Evolutionary conservation across 2,888 invertebrate genomes (phyloP).

Genomic region (Macrosoma leucophasiata): DNA sequence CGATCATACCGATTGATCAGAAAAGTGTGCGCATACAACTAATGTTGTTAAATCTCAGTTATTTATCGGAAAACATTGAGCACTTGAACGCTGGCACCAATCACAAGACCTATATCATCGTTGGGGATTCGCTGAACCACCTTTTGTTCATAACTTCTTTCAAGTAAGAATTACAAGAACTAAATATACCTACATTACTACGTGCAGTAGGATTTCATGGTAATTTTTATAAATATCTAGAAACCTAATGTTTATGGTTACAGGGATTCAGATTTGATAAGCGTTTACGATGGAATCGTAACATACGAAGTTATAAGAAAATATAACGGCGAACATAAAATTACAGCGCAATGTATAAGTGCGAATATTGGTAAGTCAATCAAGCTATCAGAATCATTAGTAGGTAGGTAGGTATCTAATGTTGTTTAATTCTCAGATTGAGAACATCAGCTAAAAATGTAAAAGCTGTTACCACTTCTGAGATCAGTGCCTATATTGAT

Average conservation of each 20-base stretch:
- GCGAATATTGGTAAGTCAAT: slow-evolving; percentile 74
- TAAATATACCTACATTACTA: too few species aligned
- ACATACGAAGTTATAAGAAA: slow-evolving; percentile 56
- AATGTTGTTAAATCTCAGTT: slow-evolving; percentile 54
- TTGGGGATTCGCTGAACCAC: slow-evolving; percentile 80
- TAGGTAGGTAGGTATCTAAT: slow-evolving; percentile 11
- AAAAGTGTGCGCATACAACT: slow-evolving; percentile 48
- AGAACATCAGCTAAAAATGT: too few species aligned
- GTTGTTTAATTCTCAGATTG: background rate
- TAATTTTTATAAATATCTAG: background rate
- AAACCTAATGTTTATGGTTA: slow-evolving; percentile 24
- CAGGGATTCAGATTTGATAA: slow-evolving; percentile 61
- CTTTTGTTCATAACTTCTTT: slow-evolving; percentile 73
- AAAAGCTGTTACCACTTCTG: too few species aligned
- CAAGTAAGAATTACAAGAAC: slow-evolving; percentile 71
- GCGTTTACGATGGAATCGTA: slow-evolving; percentile 58
- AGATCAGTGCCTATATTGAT: too few species aligned
- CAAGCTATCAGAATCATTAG: too few species aligned
- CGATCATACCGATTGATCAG: slow-evolving; percentile 45
- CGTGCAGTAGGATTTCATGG: background rate
- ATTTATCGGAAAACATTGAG: slow-evolving; percentile 55
- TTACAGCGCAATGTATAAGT: slow-evolving; percentile 75
- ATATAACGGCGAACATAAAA: slow-evolving; percentile 50
- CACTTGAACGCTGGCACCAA: slow-evolving; percentile 61
- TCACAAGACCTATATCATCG: slow-evolving; percentile 75